Evolutionary conservation across 2,797 vertebrate species (phyloP).

Genomic region (Spinibarbus caldwelli): DNA sequence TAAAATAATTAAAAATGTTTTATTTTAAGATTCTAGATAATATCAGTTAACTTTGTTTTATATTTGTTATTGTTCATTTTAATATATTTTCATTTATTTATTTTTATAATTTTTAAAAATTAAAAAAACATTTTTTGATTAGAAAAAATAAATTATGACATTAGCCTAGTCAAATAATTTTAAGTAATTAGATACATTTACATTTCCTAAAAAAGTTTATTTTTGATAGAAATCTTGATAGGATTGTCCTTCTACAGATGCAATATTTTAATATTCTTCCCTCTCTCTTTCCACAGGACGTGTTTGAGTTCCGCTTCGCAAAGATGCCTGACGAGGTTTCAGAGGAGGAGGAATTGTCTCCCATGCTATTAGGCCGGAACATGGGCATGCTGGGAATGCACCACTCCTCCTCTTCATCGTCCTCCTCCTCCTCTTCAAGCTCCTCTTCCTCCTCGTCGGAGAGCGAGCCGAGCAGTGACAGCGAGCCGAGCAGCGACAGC

Average conservation of each 20-base stretch:
- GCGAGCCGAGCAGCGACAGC: slow-evolving; percentile 83
- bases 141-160: not conserved
- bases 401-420: slow-evolving; percentile 85
- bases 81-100: no score
- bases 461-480: slow-evolving; percentile 87
- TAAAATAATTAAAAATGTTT: no score
- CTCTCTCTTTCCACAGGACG: slow-evolving; percentile 76
- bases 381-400: slow-evolving; percentile 70
- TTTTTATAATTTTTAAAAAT: no score
- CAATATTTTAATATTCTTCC: not conserved
- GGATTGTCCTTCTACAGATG: not conserved
- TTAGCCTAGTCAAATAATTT: not conserved
- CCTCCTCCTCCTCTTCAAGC: slow-evolving; percentile 76
- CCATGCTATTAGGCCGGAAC: slow-evolving; percentile 74
- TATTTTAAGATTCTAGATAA: no score
- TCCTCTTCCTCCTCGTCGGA: slow-evolving; percentile 76
- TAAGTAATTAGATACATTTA: no score
- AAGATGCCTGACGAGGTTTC: slow-evolving; percentile 93
- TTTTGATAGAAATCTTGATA: not conserved
- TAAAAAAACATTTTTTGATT: no score
- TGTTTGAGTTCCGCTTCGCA: slow-evolving; percentile 93
- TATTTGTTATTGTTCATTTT: no score
- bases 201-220: not conserved
- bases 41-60: no score
- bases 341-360: slow-evolving; percentile 69